Base-by-base conservation (phyloP, 2,888 invertebrate species). In the Cerceris ruficornis region DNA sequence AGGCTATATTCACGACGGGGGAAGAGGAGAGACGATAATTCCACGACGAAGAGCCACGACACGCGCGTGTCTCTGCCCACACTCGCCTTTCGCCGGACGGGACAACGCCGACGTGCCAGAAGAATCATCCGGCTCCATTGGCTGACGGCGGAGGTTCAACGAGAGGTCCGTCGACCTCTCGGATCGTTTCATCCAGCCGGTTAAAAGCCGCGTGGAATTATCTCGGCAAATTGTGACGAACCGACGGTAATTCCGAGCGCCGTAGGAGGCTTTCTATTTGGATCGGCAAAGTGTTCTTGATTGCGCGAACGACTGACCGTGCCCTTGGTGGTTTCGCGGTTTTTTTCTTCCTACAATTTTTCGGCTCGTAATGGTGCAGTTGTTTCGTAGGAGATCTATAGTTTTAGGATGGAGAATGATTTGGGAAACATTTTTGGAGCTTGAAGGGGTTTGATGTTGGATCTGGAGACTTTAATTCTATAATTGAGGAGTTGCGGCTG, bases 71-170 rank as follows among this genome's bases (percentile, higher is more conserved):
- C 28, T 72, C 69, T 72, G 62, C 74, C 71, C 69, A 77, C 70
- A 58, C 77, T 80, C 70, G 68, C 81, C 81, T 75, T 82, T 82
- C 82, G 72, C 69, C 61, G 54, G 14, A 50, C 55, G 71, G 67
- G 77, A 59, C 28, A 28, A 28, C 28, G 28, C 66, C 52, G 41
- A 55, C 57, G 60, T 17, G 54, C 52, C 64, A 13, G 42, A 58
- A 57, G 61, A 64, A 65, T 76, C 69, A 59, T 62, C 50, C 41
- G 43, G 15, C 46, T 54, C 60, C 14, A 28, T 43, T 46, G 15
- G 11, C 50, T 8, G 71, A 46, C 15, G 39, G 41, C 41, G 11
- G 54, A 17, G 46, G 50, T 7, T 41, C 41, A 13, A 62, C 60
- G 43, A 60, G 50, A 71, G 14, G 62, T 70, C 69, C 62, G 55